Evolutionary conservation across 2,113 vertebrate species (phyloP).

Genomic region (Thomomys bottae): DNA sequence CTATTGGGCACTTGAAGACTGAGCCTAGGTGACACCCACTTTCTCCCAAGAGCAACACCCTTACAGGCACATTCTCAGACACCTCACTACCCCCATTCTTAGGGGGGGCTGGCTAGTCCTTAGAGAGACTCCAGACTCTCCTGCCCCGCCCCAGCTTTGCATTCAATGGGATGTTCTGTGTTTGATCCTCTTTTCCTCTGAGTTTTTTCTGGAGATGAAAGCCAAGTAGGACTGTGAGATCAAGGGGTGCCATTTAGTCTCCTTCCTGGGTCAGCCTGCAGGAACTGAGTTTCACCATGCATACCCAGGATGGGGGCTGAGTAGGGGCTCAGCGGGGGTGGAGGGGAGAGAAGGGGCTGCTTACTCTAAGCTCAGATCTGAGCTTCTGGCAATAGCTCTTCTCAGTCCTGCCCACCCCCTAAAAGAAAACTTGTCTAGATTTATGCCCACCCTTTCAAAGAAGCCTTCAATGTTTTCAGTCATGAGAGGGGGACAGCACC

Average conservation of each 20-base stretch:
- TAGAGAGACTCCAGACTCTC: not conserved
- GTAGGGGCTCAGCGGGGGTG: not conserved
- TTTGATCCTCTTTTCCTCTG: conserved; percentile 70
- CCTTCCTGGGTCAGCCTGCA: conserved; percentile 8
- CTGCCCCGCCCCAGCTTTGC: conserved; percentile 54
- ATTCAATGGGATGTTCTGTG: conserved; percentile 49
- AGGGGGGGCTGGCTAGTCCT: not conserved
- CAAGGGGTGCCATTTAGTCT: conserved; percentile 50
- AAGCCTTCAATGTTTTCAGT: not conserved
- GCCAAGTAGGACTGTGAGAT: conserved; percentile 36
- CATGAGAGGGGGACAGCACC: too few relatives aligned
- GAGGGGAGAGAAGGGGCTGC: not conserved
- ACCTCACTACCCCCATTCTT: not conserved
- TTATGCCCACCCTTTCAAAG: conserved; percentile 13
- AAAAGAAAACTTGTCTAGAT: too few relatives aligned
- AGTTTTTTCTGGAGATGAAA: conserved; percentile 65
- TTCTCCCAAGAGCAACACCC: fast-evolving
- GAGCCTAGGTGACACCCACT: not conserved
- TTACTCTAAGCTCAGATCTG: not conserved
- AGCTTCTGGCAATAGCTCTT: not conserved
- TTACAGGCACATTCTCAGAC: not conserved
- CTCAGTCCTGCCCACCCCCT: too few relatives aligned
- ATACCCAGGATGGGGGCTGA: not conserved
- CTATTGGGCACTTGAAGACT: not conserved
- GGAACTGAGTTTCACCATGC: not conserved